Evolutionary conservation across 2,888 invertebrate genomes (phyloP), one percentile per base, ranked within the genome.

Genomic region (Torymus tubicola): DNA sequence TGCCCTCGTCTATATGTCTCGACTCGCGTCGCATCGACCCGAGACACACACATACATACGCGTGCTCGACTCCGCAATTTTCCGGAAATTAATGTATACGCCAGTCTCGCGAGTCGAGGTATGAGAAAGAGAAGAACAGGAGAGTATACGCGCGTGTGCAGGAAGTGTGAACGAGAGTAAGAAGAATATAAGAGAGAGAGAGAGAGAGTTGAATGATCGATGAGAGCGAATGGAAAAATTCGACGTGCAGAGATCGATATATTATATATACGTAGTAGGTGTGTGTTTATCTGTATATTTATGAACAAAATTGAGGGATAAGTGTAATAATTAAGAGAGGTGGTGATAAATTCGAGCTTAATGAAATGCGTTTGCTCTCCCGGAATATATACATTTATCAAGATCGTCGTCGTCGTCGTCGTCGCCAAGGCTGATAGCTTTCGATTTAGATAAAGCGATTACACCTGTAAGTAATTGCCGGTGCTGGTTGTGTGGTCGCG

Each of bases 1-100:
- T 70, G 50, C 16, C 11, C 24, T 14, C 14, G 18, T 18, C 14
- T 12, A 24, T 21, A 21, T 42, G 31, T 58, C 14, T 67, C 67
- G 18, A 11, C 5, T 31, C 42, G 1, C 42, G 42, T 42, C 42
- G 42, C 8, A 42, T 42, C 42, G 31, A 5, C 31, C 4, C 31
- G 42, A 42, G 42, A 42, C 42, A 42, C 42, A 8, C 8, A 42
- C 21, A 21, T 21, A 21, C 21, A 2, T 21, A 21, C 2, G 21
- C 21, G 21, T 21, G 21, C 21, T 21, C 21, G 10, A 16, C 68
- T 68, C 70, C 69, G 76, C 79, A 82, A 82, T 79, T 82, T 82
- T 79, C 81, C 79, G 73, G 76, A 79, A 82, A 82, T 82, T 82
- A 82, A 82, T 82, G 64, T 69, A 21, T 21, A 21, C 21, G 21